Evolutionary conservation across 2,888 invertebrate genomes (phyloP).

Genomic region (Polyploca ridens): DNA sequence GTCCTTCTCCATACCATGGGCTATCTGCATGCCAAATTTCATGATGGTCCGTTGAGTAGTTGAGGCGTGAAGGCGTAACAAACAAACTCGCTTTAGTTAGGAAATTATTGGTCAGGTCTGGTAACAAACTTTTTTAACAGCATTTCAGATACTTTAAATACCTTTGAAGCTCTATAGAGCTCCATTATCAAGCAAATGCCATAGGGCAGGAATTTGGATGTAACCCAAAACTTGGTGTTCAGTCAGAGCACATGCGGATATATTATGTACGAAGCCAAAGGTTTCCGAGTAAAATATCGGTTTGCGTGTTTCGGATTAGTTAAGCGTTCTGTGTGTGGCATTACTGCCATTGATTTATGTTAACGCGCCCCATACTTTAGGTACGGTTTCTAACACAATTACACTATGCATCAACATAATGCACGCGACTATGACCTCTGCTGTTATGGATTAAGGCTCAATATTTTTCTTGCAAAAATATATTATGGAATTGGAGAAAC

Average conservation of each 20-base stretch:
- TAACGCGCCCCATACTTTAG: constrained; percentile 8
- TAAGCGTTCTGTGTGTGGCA: constrained; percentile 33
- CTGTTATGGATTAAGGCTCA: constrained; percentile 1
- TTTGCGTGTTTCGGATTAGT: constrained; percentile 69
- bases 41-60: too few relatives aligned
- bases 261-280: constrained; percentile 27
- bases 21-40: too few relatives aligned
- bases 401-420: constrained; percentile 7
- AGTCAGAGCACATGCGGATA: background rate
- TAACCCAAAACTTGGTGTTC: constrained; percentile 7
- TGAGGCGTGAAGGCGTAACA: too few relatives aligned
- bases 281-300: constrained; percentile 64
- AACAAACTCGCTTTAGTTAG: too few relatives aligned
- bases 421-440: background rate
- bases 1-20: too few relatives aligned
- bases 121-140: background rate
- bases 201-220: background rate
- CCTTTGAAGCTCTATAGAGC: background rate
- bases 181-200: background rate
- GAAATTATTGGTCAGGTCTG: too few relatives aligned
- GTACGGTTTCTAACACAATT: constrained; percentile 11
- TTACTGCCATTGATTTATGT: constrained; percentile 12
- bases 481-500: background rate
- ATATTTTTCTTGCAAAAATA: background rate
- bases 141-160: background rate